A percentile compares a stretch with the other conserved stretches of the same genome.
These are phyloP conservation scores for Drosophila lacteicornis DNA, from an alignment of 1,140 invertebrate genomes.

Conservation along the genomic window DNA sequence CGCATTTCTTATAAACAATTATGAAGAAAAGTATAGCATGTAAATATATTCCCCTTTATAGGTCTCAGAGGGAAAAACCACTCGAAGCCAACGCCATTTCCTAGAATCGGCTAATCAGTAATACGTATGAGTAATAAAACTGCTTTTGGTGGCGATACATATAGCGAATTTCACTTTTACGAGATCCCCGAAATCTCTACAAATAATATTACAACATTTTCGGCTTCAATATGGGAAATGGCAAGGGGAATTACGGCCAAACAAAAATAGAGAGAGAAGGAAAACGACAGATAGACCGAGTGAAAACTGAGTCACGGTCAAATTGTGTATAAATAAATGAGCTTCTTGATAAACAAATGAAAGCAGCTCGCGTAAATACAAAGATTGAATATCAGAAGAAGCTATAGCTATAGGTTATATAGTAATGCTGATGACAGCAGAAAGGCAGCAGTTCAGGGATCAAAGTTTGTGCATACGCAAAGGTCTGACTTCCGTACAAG, in stretches of 20 bases:
- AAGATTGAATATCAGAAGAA: constrained; percentile 24
- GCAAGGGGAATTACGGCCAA: constrained; percentile 21
- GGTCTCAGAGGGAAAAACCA: constrained; percentile 13
- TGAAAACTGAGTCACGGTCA: constrained; percentile 72
- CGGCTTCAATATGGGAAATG: not conserved
- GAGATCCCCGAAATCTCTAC: not conserved
- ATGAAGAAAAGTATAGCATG: not conserved
- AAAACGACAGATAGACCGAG: constrained; percentile 9
- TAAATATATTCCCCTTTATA: not conserved
- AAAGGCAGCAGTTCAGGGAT: constrained; percentile 5
- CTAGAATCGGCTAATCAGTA: constrained; percentile 9
- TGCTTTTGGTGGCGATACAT: not conserved
- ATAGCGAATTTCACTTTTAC: not conserved
- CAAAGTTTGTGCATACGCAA: constrained; percentile 2
- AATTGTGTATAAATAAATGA: constrained; percentile 47
- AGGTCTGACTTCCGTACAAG: constrained; percentile 24
- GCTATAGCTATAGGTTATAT: not conserved
- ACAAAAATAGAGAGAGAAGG: constrained; percentile 8
- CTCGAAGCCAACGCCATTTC: not conserved
- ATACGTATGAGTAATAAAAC: constrained; percentile 3
- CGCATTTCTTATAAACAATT: constrained; percentile 9
- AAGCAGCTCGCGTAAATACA: constrained; percentile 29
- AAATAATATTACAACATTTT: constrained; percentile 30
- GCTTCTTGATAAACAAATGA: constrained; percentile 38
- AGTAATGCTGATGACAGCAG: not conserved